A percentile compares a stretch with the other conserved stretches of the same genome.
phyloP scores from a whole-genome alignment of 2,888 invertebrate genomes.

The Schizaphis graminum region DNA sequence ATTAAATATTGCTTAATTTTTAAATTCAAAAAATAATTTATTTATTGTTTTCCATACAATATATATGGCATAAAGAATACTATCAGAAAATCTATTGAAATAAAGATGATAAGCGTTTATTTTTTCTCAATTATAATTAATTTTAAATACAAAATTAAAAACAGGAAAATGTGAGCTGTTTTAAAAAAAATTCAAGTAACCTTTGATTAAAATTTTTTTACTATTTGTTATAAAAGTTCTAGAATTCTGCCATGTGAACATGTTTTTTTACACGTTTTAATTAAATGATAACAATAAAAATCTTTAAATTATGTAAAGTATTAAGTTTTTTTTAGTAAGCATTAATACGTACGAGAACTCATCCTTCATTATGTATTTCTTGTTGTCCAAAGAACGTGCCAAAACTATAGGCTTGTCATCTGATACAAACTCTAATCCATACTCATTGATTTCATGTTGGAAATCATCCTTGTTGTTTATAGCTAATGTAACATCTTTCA shows the following conservation, averaged over 20 bases:
- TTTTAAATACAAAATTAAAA: background rate
- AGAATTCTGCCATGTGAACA: background rate
- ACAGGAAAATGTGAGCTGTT: background rate
- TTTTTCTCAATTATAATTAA: background rate
- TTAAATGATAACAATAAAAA: background rate
- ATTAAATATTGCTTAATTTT: background rate
- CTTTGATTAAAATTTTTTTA: background rate
- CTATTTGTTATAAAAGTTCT: background rate
- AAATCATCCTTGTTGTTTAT: slow-evolving; percentile 94
- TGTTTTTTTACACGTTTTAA: background rate
- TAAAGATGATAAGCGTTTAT: background rate
- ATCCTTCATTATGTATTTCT: slow-evolving; percentile 90
- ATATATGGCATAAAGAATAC: background rate
- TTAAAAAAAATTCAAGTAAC: background rate
- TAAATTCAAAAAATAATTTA: background rate
- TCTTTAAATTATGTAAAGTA: background rate
- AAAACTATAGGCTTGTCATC: slow-evolving; percentile 92
- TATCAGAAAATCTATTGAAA: background rate
- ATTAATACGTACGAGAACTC: slow-evolving; percentile 84
- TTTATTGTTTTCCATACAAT: background rate
- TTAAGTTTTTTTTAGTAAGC: background rate
- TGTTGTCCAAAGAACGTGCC: slow-evolving; percentile 84
- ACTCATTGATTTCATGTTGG: slow-evolving; percentile 94
- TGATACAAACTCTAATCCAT: slow-evolving; percentile 87
- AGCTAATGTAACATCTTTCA: slow-evolving; percentile 83